Base-by-base conservation (phyloP, 2,888 invertebrate genomes). In the Argynnis bischoffii region DNA sequence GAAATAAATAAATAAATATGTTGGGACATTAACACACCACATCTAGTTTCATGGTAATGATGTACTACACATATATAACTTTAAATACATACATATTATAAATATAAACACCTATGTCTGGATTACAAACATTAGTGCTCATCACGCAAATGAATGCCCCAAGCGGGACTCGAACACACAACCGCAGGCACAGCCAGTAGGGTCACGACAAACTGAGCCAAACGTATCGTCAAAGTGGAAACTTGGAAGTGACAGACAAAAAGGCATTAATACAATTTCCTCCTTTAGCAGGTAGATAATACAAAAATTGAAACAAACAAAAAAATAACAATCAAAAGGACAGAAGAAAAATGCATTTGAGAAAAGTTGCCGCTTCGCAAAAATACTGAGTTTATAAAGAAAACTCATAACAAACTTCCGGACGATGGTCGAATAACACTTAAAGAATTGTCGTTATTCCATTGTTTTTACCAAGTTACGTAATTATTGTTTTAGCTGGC, bases 351-450 rank as follows among this genome's bases (percentile, higher is more conserved):
- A 16, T 13, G 6, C 16, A 31, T 47, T 31, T 48, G 31, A 59
- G 26, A 48, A n/a, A 26, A 26, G 26, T 48, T n/a, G 11, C 26
- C 11, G 11, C 48, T 59, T 26, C 3, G 59, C 48, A n/a, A 31
- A 48, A 48, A 31, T 59, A 59, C n/a, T 48, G 26, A 48, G 31
- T 59, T 59, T 48, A 59, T 59, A 5, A 59, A 59, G 48, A 31
- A 59, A 48, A 47, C 31, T 59, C 48, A 59, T 59, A 59, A 59
- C 48, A 59, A 59, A 59, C 13, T 48, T 59, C 11, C 6, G 48
- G 21, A 21, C 47, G 15, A 21, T 26, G 26, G 16, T 59, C n/a
- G 26, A 11, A 26, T 26, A 21, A 35, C 48, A 59, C 26, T 48
- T n/a, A 59, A 48, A n/a, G 13, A 59, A 59, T 48, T 59, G n/a